Evolutionary conservation across 2,113 vertebrate genomes (phyloP), one percentile per base, ranked within the genome.

Genomic region (Mola mola): DNA sequence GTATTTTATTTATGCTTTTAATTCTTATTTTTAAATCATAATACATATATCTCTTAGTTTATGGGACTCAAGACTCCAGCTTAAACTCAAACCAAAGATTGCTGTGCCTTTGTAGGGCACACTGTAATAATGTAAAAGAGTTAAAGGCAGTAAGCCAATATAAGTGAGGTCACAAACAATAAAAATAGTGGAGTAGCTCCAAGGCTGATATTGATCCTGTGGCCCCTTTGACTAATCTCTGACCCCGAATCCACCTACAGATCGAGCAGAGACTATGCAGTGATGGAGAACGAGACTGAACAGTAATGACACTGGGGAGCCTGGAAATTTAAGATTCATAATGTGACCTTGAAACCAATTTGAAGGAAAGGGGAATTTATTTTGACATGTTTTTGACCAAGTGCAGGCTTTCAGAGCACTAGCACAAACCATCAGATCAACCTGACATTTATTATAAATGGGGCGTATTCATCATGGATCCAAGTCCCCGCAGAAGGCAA

Each of bases 251-350:
- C 56, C 52, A 47, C 55, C 56, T 42, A 47, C 33, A 71, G 47
- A 78, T 31, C 69, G 49, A 70, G 41, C 73, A 60, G 34, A 72
- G 46, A 47, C 62, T 40, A 56, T 11, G 8, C 37, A 12, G 48
- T 72, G 84, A 84, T 67, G 72, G 62, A 83, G 47, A 46, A 57
- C 3, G 0, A 56, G 42, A 52, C 57, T 65, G 66, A 84, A 63
- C 65, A 49, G 47, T 20, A 31, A 38, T 52, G 57, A 73, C 66
- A 57, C 38, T 33, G 21, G 44, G 43, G 50, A n/a, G 61, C 34
- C 56, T 24, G n/a, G 57, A 72, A 74, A 75, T 78, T 49, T 64
- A 67, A 61, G 49, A 81, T 72, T 63, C 59, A 59, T 61, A 47
- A 68, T 5, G 12, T 28, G 43, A 40, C 17, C 16, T 24, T 37